These are phyloP conservation scores for Erebia palarica DNA, from an alignment of 2,888 invertebrate genomes.

Conservation along the genomic window DNA sequence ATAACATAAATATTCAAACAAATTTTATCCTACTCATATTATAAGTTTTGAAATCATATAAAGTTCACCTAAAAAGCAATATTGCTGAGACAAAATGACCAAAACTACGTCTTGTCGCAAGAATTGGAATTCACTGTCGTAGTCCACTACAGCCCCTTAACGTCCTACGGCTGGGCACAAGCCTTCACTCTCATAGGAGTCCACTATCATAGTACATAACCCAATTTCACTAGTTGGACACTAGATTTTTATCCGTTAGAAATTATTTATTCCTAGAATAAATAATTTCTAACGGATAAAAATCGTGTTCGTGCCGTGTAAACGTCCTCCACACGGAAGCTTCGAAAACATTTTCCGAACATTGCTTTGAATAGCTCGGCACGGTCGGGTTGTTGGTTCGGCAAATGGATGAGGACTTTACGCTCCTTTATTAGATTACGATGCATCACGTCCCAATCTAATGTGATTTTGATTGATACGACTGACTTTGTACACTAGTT, in stretches of 20 bases:
- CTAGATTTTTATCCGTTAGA: not conserved
- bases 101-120: too few relatives aligned
- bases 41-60: too few relatives aligned
- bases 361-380: conserved; percentile 36
- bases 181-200: too few relatives aligned
- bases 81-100: too few relatives aligned
- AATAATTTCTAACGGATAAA: not conserved
- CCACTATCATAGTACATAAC: too few relatives aligned
- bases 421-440: conserved; percentile 36
- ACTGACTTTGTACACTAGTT: not conserved
- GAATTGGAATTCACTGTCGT: too few relatives aligned
- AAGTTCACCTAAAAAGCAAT: too few relatives aligned
- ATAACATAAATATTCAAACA: too few relatives aligned
- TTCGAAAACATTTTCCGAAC: conserved; percentile 36
- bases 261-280: not conserved
- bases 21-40: too few relatives aligned
- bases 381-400: conserved; percentile 34
- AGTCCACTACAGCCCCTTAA: too few relatives aligned
- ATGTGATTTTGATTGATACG: conserved; percentile 29
- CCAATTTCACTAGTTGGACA: too few relatives aligned
- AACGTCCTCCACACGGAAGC: conserved; percentile 18
- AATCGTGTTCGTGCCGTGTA: not conserved
- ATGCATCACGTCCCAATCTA: conserved; percentile 33
- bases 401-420: conserved; percentile 38
- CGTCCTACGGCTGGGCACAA: too few relatives aligned